Evolutionary conservation across 1,140 invertebrate genomes (phyloP).

Genomic region (Rhizoglyphus robini): DNA sequence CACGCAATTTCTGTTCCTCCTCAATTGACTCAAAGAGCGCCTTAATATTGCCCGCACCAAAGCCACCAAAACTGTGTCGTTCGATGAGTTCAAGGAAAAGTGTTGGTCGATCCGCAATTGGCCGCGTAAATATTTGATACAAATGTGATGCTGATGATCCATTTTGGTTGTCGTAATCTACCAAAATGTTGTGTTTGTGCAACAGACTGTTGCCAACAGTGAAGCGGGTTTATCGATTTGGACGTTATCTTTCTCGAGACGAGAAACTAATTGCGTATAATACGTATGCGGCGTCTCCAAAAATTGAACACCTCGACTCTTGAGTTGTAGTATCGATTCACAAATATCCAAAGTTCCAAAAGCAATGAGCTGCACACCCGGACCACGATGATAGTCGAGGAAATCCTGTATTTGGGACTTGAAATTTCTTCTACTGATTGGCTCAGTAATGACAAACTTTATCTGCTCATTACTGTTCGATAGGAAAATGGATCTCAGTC

Average conservation of each 20-base stretch:
- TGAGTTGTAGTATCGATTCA: conserved; percentile 23
- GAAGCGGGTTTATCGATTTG: conserved; percentile 72
- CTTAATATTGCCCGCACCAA: conserved; percentile 98
- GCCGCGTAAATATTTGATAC: conserved; percentile 96
- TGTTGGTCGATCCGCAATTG: conserved; percentile 92
- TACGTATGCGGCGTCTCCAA: conserved; percentile 40
- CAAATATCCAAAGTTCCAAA: conserved; percentile 88
- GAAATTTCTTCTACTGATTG: conserved; percentile 75
- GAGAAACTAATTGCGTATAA: conserved; percentile 68
- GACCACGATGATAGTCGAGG: conserved; percentile 92
- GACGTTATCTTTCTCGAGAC: conserved; percentile 60
- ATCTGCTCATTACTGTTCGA: conserved; percentile 88
- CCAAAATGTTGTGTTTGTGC: conserved; percentile 76
- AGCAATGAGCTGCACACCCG: conserved; percentile 97
- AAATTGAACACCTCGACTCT: conserved; percentile 19
- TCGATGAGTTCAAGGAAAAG: conserved; percentile 96
- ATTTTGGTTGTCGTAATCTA: conserved; percentile 97
- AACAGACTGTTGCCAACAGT: no score
- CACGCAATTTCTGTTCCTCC: conserved; percentile 81
- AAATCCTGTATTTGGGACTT: conserved; percentile 97
- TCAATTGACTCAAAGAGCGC: conserved; percentile 96
- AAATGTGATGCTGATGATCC: conserved; percentile 95
- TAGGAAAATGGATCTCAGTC: conserved; percentile 87
- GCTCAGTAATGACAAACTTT: conserved; percentile 97
- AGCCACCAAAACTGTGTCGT: conserved; percentile 85